Evolutionary conservation across 2,888 invertebrate genomes (phyloP).

Genomic region (Pocota personata): DNA sequence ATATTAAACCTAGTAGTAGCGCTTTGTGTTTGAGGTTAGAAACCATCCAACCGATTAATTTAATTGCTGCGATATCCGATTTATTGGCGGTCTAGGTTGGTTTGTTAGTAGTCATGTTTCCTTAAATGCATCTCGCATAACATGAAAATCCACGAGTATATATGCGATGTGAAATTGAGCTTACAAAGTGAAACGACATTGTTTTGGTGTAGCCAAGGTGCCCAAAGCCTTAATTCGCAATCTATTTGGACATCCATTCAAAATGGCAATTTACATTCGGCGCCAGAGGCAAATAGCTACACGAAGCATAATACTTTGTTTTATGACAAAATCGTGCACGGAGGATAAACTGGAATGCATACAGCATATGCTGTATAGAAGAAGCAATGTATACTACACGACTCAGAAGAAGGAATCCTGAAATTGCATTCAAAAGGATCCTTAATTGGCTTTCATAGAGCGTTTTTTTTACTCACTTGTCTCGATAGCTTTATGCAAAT

Average conservation of each 20-base stretch:
- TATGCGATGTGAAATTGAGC: background rate
- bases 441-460: conserved; percentile 23
- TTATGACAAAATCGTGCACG: background rate
- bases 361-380: background rate
- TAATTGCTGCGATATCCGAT: background rate
- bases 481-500: conserved; percentile 18
- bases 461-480: background rate
- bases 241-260: background rate
- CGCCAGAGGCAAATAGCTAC: background rate
- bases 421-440: background rate
- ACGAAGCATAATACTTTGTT: background rate
- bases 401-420: background rate
- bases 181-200: background rate
- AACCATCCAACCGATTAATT: conserved; percentile 6
- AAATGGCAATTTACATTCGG: conserved; percentile 6
- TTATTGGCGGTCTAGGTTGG: background rate
- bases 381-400: background rate
- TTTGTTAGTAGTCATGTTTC: background rate
- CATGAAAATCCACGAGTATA: too few relatives aligned
- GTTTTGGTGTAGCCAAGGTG: background rate
- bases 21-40: conserved; percentile 12
- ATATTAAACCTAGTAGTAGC: background rate
- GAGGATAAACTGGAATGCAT: background rate
- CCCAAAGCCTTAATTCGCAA: background rate
- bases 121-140: background rate